Evolutionary conservation across 2,888 invertebrate genomes (phyloP), one percentile per base, ranked within the genome.

Genomic region (Charanyca ferruginea): DNA sequence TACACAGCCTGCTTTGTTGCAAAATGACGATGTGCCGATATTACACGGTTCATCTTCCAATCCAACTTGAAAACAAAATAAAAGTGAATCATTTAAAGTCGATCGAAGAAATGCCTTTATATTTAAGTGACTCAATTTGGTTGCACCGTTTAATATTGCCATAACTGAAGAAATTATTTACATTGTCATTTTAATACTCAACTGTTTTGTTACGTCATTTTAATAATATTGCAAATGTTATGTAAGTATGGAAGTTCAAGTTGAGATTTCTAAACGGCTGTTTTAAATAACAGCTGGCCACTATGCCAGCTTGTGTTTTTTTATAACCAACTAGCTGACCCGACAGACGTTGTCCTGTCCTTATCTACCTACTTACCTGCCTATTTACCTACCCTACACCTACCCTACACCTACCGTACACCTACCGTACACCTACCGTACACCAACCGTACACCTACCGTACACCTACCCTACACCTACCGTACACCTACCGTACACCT

Each of bases 1-100:
- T 83, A 74, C 80, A 79, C 77, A 71, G 66, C 67, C 53, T 53
- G 58, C 60, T 76, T 54, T 71, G 55, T 69, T 65, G 48, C 60
- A 58, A 35, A 71, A 62, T 52, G 53, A 78, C 71, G 47, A 72
- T 32, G 1, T 32, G 38, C 16, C 38, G 0, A 11, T 16, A 38
- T 38, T 38, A 5, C 16, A 38, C 16, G 38, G 16, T 38, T 38
- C 38, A 38, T 16, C 11, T 38, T 38, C 4, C 38, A 16, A 38
- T 16, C 2, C 13, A 38, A 38, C 16, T 38, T 38, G 16, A 16
- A 38, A 38, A 38, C 38, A 16, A 38, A 38, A 16, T 38, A 38
- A 38, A 38, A 16, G 16, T 38, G 16, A 38, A 16, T 38, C 0
- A 38, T 38, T 32, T 11, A 1, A 32, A 32, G 9, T 32, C 11